Percentiles rank a stretch among this genome's conserved stretches.
These are phyloP conservation scores for Laspeyria flexula DNA, from an alignment of 2,888 invertebrate genomes.

Conservation along the genomic window DNA sequence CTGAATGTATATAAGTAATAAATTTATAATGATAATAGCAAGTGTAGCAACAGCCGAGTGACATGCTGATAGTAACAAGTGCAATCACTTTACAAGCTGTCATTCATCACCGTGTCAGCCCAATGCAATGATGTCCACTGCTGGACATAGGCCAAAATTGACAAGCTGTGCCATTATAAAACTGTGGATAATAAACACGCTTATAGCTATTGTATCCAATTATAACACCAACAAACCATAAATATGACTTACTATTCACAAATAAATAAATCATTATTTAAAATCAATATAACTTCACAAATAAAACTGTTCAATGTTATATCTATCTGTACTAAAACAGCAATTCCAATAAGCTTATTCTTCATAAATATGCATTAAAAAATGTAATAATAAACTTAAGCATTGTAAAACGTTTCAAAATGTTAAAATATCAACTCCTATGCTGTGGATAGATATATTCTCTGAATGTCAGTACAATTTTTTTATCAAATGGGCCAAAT, in stretches of 20 bases:
- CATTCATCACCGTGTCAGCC: too few relatives aligned
- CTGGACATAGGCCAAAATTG: too few relatives aligned
- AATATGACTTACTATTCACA: slow-evolving; percentile 22
- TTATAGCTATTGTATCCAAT: slow-evolving; percentile 47
- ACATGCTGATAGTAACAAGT: slow-evolving; percentile 63
- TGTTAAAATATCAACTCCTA: slow-evolving; percentile 54
- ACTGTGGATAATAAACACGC: slow-evolving; percentile 32
- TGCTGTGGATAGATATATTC: slow-evolving; percentile 55
- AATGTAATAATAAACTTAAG: slow-evolving; percentile 43
- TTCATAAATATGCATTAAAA: slow-evolving; percentile 31
- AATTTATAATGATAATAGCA: slow-evolving; percentile 20
- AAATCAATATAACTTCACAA: slow-evolving; percentile 34
- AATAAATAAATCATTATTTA: slow-evolving; percentile 27
- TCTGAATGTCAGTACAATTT: slow-evolving; percentile 66
- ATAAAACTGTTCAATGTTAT: slow-evolving; percentile 20
- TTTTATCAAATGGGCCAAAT: slow-evolving; percentile 71
- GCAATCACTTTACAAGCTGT: slow-evolving; percentile 52
- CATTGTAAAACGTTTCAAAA: slow-evolving; percentile 56
- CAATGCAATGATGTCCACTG: too few relatives aligned
- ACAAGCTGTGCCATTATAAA: slow-evolving; percentile 47
- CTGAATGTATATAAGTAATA: slow-evolving; percentile 28
- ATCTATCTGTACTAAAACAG: slow-evolving; percentile 32
- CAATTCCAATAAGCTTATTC: slow-evolving; percentile 49
- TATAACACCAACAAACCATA: slow-evolving; percentile 27
- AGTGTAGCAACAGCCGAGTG: slow-evolving; percentile 50